phyloP scores from a whole-genome alignment of 1,140 invertebrate species.

The Mycetomoellerius zeteki region DNA sequence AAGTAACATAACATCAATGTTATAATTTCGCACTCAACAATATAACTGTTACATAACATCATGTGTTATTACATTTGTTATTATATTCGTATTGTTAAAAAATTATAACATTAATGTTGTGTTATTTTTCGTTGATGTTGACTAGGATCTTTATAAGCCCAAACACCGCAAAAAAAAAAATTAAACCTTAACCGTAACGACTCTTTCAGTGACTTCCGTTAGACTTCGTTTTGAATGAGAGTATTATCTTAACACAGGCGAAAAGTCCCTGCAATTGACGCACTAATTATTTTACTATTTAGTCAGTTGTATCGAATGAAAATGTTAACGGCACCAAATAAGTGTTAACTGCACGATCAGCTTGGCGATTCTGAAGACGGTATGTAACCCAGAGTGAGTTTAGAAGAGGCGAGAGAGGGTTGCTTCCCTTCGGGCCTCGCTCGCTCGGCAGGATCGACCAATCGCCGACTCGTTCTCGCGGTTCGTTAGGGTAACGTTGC shows the following conservation, averaged over 20 bases:
- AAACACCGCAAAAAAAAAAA: background rate
- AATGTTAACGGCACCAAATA: background rate
- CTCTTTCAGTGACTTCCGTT: background rate
- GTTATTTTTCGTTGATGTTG: no score
- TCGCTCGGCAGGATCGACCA: constrained; percentile 82
- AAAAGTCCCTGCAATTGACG: background rate
- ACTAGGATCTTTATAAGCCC: background rate
- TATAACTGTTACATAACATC: no score
- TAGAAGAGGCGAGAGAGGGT: constrained; percentile 68
- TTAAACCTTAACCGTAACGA: background rate
- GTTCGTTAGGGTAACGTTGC: constrained; percentile 80
- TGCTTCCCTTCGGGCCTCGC: constrained; percentile 75
- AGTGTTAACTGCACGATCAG: constrained; percentile 77
- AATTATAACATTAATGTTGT: no score
- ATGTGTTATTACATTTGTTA: no score
- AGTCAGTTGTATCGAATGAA: background rate
- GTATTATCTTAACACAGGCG: background rate
- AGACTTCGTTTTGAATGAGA: background rate
- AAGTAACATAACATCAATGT: no score
- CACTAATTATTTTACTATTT: constrained; percentile 33
- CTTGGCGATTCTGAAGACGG: constrained; percentile 80
- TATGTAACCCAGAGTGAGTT: constrained; percentile 58
- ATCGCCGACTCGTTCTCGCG: constrained; percentile 78
- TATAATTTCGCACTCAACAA: no score
- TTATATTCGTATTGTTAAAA: no score